Evolutionary conservation across 2,888 invertebrate species (phyloP), one percentile per base, ranked within the genome.

Genomic region (Oligia latruncula): DNA sequence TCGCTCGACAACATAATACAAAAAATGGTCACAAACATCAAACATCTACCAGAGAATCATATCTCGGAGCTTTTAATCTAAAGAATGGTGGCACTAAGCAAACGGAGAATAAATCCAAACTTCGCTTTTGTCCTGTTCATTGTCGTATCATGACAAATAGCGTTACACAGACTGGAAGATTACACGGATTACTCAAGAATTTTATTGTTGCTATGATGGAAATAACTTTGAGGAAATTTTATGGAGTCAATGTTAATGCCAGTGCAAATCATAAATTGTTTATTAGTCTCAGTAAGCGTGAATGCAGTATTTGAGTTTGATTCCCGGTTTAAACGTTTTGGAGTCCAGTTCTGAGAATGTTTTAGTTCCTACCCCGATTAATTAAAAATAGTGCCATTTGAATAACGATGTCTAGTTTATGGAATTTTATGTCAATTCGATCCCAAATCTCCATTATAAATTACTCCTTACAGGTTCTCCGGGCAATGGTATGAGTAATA

Each of bases 71-170:
- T 85, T 80, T 79, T 85, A 88, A 88, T 88, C 85, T 85, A 8
- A 71, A 68, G 72, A 88, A 87, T 82, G 87, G 79, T 68, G 68
- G 73, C 64, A 80, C 75, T 84, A 78, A 80, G 81, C 74, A 82
- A 86, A 85, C 83, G 78, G 70, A 78, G 67, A 78, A 84, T 85
- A 83, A 83, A 87, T 86, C 85, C 52, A 43, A 83, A 87, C 79
- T 82, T 80, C 64, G 20, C 84, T 78, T 83, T 87, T 83, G 81
- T 84, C 70, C 86, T 65, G 71, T 80, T 87, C 84, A 87, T 84
- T 87, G 84, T 88, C 79, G 79, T 83, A 78, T 78, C 87, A 78
- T 88, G 87, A 88, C 80, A 83, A 83, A 86, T 78, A 79, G 67
- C 71, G 81, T 81, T 70, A 77, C 71, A 74, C 40, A 46, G 64